Base-by-base conservation (phyloP, 2,888 invertebrate species). In the Pterobdella sp. region DNA sequence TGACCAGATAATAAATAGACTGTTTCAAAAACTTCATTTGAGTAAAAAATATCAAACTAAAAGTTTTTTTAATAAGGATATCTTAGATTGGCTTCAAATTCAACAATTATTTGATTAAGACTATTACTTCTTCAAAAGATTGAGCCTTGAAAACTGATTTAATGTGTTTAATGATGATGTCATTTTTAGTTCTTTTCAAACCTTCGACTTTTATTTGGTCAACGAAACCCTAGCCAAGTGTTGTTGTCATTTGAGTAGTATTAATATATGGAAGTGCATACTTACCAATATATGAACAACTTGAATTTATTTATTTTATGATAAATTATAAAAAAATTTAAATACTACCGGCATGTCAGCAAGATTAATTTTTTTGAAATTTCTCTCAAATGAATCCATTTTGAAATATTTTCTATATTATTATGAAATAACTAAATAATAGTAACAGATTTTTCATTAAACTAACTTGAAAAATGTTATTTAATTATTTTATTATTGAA, bases 131-230 rank as follows among this genome's bases (percentile, higher is more conserved):
- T 81, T 91, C 89, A 81, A 97, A 93, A 84, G 91, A 92, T 7
- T 87, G 86, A 0, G 92, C 91, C 77, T 88, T 88, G 84, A 96
- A 93, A 29, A 97, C 86, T 10, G 91, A 91, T 73, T 88, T 86
- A 0, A 95, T 89, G 36, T 91, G 90, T 79, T 89, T 88, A 78
- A 88, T 86, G 49, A 96, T 86, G 78, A 94, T 88, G 81, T 95
- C 94, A 82, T 94, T 91, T 83, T 92, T 92, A 0, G 95, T 96
- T 75, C 94, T 86, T 56, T 85, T 86, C 26, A 96, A 84, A 0
- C 95, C 95, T 80, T 92, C 91, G 68, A 96, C 88, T 79, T 91
- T 89, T 36, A 96, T 88, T 77, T 89, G 88, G 81, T 94, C 92
- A 1, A 96, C 93, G 72, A 91, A 87, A 0, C 91, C 92, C 89